Conservation (phyloP, 2,888 invertebrate genomes). For the Odontomyia ornata region DNA sequence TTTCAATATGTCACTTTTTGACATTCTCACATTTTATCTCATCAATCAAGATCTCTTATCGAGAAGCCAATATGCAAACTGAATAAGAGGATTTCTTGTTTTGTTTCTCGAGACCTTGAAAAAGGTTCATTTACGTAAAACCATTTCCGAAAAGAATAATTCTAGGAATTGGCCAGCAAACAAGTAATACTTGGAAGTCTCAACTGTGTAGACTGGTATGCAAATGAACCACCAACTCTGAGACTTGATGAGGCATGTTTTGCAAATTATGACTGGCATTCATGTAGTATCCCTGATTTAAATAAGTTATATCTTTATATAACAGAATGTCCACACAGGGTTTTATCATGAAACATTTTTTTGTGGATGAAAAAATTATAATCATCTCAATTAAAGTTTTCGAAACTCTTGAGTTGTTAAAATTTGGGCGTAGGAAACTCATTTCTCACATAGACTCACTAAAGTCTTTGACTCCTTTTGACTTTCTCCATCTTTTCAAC, state of each 20-base stretch:
- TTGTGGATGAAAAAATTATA: too few species aligned
- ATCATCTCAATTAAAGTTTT: too few species aligned
- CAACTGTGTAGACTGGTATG: too few species aligned
- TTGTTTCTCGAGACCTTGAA: slow-evolving; percentile 16
- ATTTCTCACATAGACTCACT: neutral
- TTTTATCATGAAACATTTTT: too few species aligned
- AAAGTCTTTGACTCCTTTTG: neutral
- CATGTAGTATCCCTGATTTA: too few species aligned
- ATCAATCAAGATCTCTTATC: slow-evolving; percentile 42
- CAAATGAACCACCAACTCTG: too few species aligned
- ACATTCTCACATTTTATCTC: slow-evolving; percentile 5
- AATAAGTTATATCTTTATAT: too few species aligned
- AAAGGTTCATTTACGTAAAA: neutral
- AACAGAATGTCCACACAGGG: too few species aligned
- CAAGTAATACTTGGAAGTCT: neutral
- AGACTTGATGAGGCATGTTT: too few species aligned
- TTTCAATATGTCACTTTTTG: slow-evolving; percentile 14
- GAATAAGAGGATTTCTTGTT: neutral
- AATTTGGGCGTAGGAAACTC: neutral
- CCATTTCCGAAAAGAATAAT: neutral
- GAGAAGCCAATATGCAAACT: neutral
- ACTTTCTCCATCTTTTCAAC: neutral
- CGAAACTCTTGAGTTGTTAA: neutral
- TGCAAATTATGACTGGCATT: too few species aligned
- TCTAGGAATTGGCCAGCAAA: neutral